phyloP scores from a whole-genome alignment of 2,113 vertebrate species.

The Romanogobio albipinnatus region DNA sequence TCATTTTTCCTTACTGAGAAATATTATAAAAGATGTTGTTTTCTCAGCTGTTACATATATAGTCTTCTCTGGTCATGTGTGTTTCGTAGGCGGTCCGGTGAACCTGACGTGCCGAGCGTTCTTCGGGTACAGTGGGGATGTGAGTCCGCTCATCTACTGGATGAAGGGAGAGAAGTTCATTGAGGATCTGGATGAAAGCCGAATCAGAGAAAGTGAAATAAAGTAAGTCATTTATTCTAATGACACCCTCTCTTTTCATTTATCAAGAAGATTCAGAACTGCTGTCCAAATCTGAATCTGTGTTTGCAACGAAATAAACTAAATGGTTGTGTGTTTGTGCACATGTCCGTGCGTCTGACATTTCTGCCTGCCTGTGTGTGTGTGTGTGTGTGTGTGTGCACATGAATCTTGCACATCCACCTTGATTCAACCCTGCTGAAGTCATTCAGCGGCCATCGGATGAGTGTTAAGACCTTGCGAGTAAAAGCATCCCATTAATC shows the following conservation, averaged over 20 bases:
- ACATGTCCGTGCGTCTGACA: not conserved
- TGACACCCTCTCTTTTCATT: not conserved
- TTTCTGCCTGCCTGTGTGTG: too few relatives aligned
- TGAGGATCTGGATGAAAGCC: constrained; percentile 94
- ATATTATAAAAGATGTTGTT: not conserved
- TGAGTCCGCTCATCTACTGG: constrained; percentile 97
- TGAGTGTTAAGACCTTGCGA: not conserved
- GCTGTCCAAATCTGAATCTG: not conserved
- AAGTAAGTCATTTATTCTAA: constrained; percentile 77
- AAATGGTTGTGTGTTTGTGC: too few relatives aligned
- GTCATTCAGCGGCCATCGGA: not conserved
- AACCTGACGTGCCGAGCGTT: constrained; percentile 96
- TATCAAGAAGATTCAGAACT: not conserved
- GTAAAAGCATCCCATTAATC: constrained; percentile 1
- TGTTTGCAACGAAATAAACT: not conserved
- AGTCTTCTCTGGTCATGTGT: constrained; percentile 19
- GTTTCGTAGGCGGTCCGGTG: constrained; percentile 82
- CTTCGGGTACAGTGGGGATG: constrained; percentile 97
- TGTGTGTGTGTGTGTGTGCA: not conserved
- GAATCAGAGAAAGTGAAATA: constrained; percentile 92
- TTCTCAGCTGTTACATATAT: not conserved
- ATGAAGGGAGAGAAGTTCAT: constrained; percentile 99
- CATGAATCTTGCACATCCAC: not conserved
- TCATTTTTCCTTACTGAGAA: not conserved
- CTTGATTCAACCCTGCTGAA: not conserved